phyloP scores from a whole-genome alignment of 1,140 invertebrate genomes.

The Cherax quadricarinatus region DNA sequence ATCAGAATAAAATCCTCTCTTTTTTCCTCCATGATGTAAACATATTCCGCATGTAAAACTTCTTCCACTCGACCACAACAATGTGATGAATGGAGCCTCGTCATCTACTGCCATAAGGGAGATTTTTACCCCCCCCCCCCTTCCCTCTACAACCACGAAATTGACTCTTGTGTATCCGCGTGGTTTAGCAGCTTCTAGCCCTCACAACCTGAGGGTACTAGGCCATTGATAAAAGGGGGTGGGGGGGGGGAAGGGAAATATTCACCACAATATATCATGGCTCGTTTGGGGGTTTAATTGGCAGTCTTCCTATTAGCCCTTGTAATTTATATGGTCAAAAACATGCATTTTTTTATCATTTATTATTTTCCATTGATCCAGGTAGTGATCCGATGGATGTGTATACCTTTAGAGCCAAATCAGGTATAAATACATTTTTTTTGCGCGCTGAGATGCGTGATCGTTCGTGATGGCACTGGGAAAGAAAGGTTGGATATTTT shows the following conservation, averaged over 20 bases:
- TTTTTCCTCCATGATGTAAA: background rate
- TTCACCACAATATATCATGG: slow-evolving; percentile 46
- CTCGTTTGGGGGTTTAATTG: slow-evolving; percentile 36
- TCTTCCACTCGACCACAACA: background rate
- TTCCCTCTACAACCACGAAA: background rate
- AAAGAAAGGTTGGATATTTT: background rate
- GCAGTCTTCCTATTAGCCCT: slow-evolving; percentile 7
- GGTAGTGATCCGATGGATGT: background rate
- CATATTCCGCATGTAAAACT: background rate
- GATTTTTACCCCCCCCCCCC: background rate
- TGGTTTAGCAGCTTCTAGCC: background rate
- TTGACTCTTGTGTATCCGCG: background rate
- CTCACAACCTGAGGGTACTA: background rate
- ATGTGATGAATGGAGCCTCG: background rate
- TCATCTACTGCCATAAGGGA: background rate
- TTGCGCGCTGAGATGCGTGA: background rate
- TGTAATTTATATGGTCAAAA: slow-evolving; percentile 27
- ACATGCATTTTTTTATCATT: background rate
- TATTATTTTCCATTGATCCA: background rate
- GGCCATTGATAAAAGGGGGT: background rate
- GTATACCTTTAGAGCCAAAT: background rate
- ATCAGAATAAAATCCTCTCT: no score
- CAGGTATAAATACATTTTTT: background rate
- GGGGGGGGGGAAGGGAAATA: background rate
- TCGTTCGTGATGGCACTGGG: background rate